Percentiles rank a stretch among this genome's conserved stretches.
phyloP scores from a whole-genome alignment of 2,797 vertebrate genomes.

The Adelosebastes latens region DNA sequence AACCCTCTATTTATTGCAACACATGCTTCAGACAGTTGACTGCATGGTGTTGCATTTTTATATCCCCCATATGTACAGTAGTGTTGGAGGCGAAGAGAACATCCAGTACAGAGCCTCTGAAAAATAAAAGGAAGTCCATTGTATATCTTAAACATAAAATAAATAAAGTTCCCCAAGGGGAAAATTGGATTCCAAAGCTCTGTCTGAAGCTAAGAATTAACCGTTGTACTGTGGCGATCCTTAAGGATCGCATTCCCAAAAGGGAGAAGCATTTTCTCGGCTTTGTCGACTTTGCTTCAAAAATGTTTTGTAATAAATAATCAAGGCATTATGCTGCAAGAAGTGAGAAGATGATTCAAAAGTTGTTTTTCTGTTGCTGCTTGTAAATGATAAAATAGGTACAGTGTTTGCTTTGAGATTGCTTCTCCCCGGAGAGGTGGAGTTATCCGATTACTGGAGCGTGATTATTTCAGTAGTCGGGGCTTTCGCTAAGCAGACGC shows the following conservation, averaged over 20 bases:
- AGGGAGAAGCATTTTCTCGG: background rate
- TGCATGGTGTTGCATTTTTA: background rate
- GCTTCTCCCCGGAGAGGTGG: background rate
- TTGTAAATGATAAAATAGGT: background rate
- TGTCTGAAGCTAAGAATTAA: slow-evolving; percentile 15
- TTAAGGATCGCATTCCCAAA: slow-evolving; percentile 16
- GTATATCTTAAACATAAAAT: slow-evolving; percentile 18
- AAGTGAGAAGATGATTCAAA: background rate
- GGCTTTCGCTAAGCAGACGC: background rate
- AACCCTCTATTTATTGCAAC: slow-evolving; percentile 8
- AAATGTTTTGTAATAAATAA: background rate
- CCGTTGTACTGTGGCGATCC: background rate
- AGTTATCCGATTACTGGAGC: slow-evolving; percentile 1
- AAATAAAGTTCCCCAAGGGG: slow-evolving; percentile 24
- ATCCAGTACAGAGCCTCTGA: background rate
- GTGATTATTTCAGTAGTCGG: background rate
- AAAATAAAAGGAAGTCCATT: slow-evolving; percentile 1
- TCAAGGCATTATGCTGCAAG: background rate
- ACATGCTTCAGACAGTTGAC: background rate
- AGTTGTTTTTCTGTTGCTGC: background rate
- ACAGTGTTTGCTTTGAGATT: background rate
- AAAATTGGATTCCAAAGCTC: slow-evolving; percentile 32
- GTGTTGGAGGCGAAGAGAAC: background rate
- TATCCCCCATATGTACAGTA: background rate
- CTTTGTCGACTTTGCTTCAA: background rate